Percentiles rank a stretch among this genome's conserved stretches.
phyloP scores from a whole-genome alignment of 1,140 invertebrate species.

The Brachionus paranguensis region DNA sequence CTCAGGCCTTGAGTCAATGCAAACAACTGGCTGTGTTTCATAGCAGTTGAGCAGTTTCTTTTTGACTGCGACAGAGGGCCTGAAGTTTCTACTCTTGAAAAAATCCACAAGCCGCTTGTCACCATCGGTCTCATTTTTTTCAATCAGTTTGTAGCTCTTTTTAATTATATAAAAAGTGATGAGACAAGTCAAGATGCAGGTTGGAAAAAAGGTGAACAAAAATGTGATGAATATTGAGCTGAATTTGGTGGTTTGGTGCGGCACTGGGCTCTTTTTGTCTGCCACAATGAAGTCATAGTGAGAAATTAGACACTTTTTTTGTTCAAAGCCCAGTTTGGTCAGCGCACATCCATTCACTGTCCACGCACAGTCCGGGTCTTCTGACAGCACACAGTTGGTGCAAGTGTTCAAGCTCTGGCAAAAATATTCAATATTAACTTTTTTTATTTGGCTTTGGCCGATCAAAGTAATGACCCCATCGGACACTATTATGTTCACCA shows the following conservation, averaged over 20 bases:
- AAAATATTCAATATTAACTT: not conserved
- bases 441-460: not conserved
- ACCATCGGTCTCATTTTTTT: not conserved
- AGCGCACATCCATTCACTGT: not conserved
- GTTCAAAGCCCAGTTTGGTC: not conserved
- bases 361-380: not conserved
- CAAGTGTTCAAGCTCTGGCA: not conserved
- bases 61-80: not conserved
- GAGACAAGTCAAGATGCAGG: not conserved
- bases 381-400: not conserved
- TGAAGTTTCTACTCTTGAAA: not conserved
- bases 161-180: not conserved
- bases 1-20: not conserved
- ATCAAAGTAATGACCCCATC: not conserved
- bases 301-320: not conserved
- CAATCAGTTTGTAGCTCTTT: not conserved
- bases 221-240: not conserved
- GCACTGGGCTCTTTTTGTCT: not conserved
- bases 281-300: not conserved
- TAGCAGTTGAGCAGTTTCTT: constrained; percentile 1
- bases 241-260: not conserved
- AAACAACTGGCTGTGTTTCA: constrained; percentile 12
- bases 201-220: not conserved
- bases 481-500: not conserved
- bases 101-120: not conserved